A percentile compares a stretch with the other conserved stretches of the same genome.
Evolutionary conservation across 2,888 invertebrate genomes (phyloP).

Genomic region (Phania funesta): DNA sequence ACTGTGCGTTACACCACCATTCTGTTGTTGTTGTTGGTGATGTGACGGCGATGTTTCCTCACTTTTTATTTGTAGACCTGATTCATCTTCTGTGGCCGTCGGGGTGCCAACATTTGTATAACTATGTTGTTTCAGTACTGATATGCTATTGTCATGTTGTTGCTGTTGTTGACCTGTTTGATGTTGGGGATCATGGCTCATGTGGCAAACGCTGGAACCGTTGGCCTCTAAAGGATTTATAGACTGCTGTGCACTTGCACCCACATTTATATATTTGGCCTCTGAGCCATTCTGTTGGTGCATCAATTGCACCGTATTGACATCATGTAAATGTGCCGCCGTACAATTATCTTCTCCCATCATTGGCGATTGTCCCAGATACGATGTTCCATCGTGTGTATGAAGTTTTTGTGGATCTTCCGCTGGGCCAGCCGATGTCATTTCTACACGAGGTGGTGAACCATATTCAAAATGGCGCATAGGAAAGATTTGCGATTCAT

Average conservation of each 20-base stretch:
- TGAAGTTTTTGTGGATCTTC: slow-evolving; percentile 82
- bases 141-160: slow-evolving; percentile 66
- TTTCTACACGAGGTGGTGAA: slow-evolving; percentile 79
- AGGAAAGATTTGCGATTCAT: slow-evolving; percentile 88
- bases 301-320: slow-evolving; percentile 68
- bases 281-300: slow-evolving; percentile 76
- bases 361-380: slow-evolving; percentile 78
- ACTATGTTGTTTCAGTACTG: slow-evolving; percentile 68
- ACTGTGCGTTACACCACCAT: slow-evolving; percentile 77
- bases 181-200: slow-evolving; percentile 71
- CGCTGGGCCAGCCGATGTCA: slow-evolving; percentile 77
- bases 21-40: slow-evolving; percentile 72
- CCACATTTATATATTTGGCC: slow-evolving; percentile 77
- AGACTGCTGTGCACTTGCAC: slow-evolving; percentile 69
- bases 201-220: slow-evolving; percentile 75
- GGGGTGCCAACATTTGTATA: slow-evolving; percentile 64
- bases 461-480: slow-evolving; percentile 82
- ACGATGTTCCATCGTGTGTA: slow-evolving; percentile 82
- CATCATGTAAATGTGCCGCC: slow-evolving; percentile 64
- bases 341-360: slow-evolving; percentile 54
- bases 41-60: slow-evolving; percentile 73
- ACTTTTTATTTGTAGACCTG: slow-evolving; percentile 78
- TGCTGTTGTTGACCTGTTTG: slow-evolving; percentile 69
- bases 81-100: slow-evolving; percentile 71
- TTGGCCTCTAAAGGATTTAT: slow-evolving; percentile 74